A percentile compares a stretch with the other conserved stretches of the same genome.
phyloP scores from a whole-genome alignment of 2,888 invertebrate species.

The Ornithoptera priamus region DNA sequence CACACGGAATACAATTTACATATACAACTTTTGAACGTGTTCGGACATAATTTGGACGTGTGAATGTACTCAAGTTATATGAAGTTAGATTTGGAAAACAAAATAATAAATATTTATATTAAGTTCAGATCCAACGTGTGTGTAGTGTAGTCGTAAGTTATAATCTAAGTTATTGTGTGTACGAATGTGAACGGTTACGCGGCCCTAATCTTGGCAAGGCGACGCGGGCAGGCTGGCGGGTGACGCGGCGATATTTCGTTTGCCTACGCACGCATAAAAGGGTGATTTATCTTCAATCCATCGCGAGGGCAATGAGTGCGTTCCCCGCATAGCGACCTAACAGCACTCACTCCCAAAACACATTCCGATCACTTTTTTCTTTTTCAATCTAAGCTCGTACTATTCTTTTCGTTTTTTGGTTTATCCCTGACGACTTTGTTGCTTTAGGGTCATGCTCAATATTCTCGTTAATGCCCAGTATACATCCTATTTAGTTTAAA shows the following conservation, averaged over 20 bases:
- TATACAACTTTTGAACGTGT: too few relatives aligned
- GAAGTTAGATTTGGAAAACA: too few relatives aligned
- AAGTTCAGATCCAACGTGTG: too few relatives aligned
- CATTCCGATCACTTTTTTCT: slow-evolving; percentile 35
- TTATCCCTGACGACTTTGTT: slow-evolving; percentile 15
- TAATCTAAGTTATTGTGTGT: not conserved
- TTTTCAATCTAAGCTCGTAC: slow-evolving; percentile 32
- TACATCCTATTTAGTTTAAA: too few relatives aligned
- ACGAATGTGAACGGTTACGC: not conserved
- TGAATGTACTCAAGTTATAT: too few relatives aligned
- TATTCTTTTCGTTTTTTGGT: slow-evolving; percentile 7
- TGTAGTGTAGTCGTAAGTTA: not conserved
- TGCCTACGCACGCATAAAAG: slow-evolving; percentile 31
- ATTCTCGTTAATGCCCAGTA: too few relatives aligned
- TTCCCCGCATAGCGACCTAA: slow-evolving; percentile 45
- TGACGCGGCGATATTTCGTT: slow-evolving; percentile 25
- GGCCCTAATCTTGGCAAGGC: slow-evolving; percentile 12
- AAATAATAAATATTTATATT: too few relatives aligned
- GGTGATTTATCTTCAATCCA: slow-evolving; percentile 58
- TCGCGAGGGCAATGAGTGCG: slow-evolving; percentile 40
- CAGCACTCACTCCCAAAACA: slow-evolving; percentile 36
- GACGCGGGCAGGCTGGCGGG: slow-evolving; percentile 15
- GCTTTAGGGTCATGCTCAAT: too few relatives aligned
- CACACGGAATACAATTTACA: too few relatives aligned
- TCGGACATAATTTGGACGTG: too few relatives aligned